Conservation (phyloP, 2,113 vertebrate genomes). For the Rhynchomys soricoides region DNA sequence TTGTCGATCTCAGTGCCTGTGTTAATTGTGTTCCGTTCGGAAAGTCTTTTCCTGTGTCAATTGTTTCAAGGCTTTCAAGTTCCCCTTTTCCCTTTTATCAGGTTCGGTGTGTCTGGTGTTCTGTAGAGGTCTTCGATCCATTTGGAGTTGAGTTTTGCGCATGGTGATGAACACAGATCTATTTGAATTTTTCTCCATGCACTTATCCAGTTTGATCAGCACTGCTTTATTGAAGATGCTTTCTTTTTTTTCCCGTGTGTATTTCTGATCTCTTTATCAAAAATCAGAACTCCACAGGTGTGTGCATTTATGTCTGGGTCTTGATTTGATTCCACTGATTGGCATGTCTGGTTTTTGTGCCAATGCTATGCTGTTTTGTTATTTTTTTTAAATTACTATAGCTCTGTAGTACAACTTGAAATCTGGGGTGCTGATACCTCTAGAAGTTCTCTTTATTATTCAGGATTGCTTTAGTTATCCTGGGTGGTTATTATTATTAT, state of each 20-base stretch:
- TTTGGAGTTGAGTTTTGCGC: background rate
- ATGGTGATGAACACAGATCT: background rate
- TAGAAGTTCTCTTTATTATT: background rate
- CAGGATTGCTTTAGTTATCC: background rate
- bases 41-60: background rate
- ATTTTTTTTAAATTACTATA: background rate
- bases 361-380: background rate
- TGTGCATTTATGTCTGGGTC: background rate
- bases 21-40: background rate
- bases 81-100: background rate
- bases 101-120: background rate
- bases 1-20: background rate
- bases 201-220: background rate
- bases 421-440: background rate
- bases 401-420: background rate
- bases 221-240: background rate
- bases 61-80: background rate
- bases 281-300: background rate
- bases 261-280: background rate
- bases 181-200: background rate
- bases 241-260: background rate
- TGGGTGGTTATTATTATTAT: too few species aligned
- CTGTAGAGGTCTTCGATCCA: background rate
- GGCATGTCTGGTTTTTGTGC: background rate
- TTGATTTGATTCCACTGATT: background rate